These are phyloP conservation scores for Cyrtodaria siliqua DNA, from an alignment of 2,888 invertebrate genomes.

Conservation along the genomic window DNA sequence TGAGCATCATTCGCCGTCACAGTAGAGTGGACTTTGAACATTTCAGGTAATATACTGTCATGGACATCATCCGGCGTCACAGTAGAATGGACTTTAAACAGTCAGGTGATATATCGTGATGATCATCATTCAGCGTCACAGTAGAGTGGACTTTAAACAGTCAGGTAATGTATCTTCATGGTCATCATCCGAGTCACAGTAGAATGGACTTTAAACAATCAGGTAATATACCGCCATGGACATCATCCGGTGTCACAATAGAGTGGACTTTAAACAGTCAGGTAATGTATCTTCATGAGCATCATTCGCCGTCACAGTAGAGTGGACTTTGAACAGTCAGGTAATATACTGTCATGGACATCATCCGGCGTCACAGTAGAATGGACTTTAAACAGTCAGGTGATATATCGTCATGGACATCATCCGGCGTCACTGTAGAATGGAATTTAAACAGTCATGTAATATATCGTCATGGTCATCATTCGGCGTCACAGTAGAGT, in stretches of 20 bases:
- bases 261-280: slow-evolving; percentile 80
- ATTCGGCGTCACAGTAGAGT: slow-evolving; percentile 82
- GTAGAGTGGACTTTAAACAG: slow-evolving; percentile 82
- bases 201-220: no score
- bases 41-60: slow-evolving; percentile 80
- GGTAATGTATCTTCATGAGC: no score
- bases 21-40: slow-evolving; percentile 83
- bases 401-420: slow-evolving; percentile 80
- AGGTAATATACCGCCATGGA: no score
- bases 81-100: no score
- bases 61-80: slow-evolving; percentile 82
- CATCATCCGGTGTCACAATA: slow-evolving; percentile 83
- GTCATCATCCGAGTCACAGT: slow-evolving; percentile 83
- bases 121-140: slow-evolving; percentile 82
- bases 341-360: slow-evolving; percentile 78
- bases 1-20: slow-evolving; percentile 82
- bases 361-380: slow-evolving; percentile 82
- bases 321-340: no score
- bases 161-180: slow-evolving; percentile 78
- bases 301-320: no score
- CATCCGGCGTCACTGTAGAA: slow-evolving; percentile 81
- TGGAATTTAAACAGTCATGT: slow-evolving; percentile 82
- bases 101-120: no score
- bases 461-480: slow-evolving; percentile 80
- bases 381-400: slow-evolving; percentile 82